A percentile compares a stretch with the other conserved stretches of the same genome.
Conservation (phyloP, 2,113 vertebrate species). For the Oceanodroma tethys region DNA sequence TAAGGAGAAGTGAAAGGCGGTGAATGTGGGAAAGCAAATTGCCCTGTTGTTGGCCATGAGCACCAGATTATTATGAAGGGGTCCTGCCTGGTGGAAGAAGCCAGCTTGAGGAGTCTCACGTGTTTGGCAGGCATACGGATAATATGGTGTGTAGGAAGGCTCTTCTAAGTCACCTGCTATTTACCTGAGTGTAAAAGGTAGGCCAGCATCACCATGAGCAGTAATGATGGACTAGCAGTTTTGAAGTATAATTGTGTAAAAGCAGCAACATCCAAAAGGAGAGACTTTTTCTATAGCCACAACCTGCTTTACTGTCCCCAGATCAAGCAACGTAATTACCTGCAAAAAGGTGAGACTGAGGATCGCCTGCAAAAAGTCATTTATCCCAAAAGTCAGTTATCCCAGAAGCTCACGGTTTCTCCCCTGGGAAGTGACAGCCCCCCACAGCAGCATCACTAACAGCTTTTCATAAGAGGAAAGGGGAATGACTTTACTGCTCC, state of each 20-base stretch:
- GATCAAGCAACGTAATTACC: not conserved
- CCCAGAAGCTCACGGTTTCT: not conserved
- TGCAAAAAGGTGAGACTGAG: not conserved
- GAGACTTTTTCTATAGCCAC: not conserved
- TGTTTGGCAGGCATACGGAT: not conserved
- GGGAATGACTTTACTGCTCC: not conserved
- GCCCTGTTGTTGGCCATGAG: not conserved
- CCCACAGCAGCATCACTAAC: not conserved
- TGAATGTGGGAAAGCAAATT: rapidly evolving
- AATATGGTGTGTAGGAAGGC: not conserved
- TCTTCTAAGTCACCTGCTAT: not conserved
- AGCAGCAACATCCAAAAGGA: not conserved
- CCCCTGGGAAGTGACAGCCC: not conserved
- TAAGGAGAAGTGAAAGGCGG: not conserved
- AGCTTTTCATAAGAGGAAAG: not conserved
- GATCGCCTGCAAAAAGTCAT: not conserved
- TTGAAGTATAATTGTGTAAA: not conserved
- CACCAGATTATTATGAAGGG: not conserved
- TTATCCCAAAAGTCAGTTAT: not conserved
- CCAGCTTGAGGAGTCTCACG: not conserved
- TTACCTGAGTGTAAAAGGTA: not conserved
- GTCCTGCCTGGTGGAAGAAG: not conserved
- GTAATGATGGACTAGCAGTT: not conserved
- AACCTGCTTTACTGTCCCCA: not conserved
- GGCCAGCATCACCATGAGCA: not conserved